Conservation (phyloP, 2,113 vertebrate genomes). For the Anolis carolinensis region DNA sequence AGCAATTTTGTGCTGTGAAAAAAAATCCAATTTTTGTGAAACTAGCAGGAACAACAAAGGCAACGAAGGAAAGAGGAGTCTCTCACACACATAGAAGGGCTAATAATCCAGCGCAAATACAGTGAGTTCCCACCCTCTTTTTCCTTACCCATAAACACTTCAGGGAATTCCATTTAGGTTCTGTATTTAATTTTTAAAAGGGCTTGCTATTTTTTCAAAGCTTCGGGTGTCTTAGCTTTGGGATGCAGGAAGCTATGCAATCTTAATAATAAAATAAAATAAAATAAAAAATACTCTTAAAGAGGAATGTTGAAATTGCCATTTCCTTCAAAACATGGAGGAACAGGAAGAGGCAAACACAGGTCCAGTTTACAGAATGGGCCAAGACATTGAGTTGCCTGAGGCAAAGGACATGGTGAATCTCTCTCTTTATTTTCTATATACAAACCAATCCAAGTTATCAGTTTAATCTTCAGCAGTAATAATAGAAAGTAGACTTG, state of each 20-base stretch:
- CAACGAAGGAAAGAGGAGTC: neutral
- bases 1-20: slow-evolving; percentile 21
- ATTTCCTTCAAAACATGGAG: no score
- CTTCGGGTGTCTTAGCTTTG: neutral
- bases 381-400: neutral
- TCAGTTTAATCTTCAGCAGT: neutral
- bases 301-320: neutral
- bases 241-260: neutral
- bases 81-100: neutral
- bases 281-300: slow-evolving; percentile 2
- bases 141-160: neutral
- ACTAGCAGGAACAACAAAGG: slow-evolving; percentile 8
- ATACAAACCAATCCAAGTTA: neutral
- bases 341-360: neutral
- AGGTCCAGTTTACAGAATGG: neutral
- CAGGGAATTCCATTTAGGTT: neutral
- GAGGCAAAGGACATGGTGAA: neutral
- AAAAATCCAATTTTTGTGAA: slow-evolving; percentile 7
- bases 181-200: neutral
- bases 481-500: neutral
- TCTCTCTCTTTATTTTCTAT: neutral
- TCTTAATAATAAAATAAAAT: slow-evolving; percentile 1
- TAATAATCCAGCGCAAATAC: neutral
- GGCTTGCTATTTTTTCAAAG: neutral
- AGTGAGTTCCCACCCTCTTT: neutral